A percentile compares a stretch with the other conserved stretches of the same genome.
Conservation (phyloP, 2,888 invertebrate species). For the Lamproptera curius region DNA sequence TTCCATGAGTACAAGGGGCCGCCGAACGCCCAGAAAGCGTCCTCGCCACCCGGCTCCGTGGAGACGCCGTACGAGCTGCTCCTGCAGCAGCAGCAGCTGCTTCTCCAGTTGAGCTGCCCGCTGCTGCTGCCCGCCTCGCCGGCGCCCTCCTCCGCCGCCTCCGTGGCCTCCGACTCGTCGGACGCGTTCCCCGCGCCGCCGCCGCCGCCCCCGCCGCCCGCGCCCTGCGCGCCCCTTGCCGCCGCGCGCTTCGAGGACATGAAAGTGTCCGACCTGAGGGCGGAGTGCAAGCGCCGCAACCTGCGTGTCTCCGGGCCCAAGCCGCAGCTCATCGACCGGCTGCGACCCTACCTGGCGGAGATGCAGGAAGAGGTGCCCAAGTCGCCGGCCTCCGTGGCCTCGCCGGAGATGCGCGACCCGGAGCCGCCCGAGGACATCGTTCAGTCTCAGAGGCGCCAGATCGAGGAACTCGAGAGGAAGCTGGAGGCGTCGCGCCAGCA, state of each 20-base stretch:
- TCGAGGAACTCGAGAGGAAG: conserved; percentile 91
- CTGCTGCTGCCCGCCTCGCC: conserved; percentile 75
- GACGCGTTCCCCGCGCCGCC: conserved; percentile 74
- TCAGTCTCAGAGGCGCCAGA: conserved; percentile 88
- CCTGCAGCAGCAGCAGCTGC: conserved; percentile 95
- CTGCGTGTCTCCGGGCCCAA: conserved; percentile 97
- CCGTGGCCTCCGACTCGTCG: conserved; percentile 55
- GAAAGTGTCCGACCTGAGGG: conserved; percentile 96
- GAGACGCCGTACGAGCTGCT: conserved; percentile 95
- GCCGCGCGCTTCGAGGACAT: conserved; percentile 92
- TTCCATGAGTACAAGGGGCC: conserved; percentile 94
- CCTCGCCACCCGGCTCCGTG: conserved; percentile 70
- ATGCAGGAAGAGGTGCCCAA: conserved; percentile 69
- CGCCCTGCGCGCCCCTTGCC: conserved; percentile 41
- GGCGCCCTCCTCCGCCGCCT: conserved; percentile 50
- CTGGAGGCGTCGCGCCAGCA: conserved; percentile 88
- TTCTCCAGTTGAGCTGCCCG: conserved; percentile 90
- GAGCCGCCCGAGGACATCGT: conserved; percentile 84
- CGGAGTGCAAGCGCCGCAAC: conserved; percentile 94
- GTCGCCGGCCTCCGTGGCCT: conserved; percentile 60
- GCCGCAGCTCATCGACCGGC: conserved; percentile 94
- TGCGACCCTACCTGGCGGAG: conserved; percentile 83
- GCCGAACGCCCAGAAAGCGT: conserved; percentile 90
- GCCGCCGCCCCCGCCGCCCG: conserved; percentile 60
- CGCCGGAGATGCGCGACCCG: conserved; percentile 52